Evolutionary conservation across 2,113 vertebrate genomes (phyloP).

Genomic region (Silurus glanis): DNA sequence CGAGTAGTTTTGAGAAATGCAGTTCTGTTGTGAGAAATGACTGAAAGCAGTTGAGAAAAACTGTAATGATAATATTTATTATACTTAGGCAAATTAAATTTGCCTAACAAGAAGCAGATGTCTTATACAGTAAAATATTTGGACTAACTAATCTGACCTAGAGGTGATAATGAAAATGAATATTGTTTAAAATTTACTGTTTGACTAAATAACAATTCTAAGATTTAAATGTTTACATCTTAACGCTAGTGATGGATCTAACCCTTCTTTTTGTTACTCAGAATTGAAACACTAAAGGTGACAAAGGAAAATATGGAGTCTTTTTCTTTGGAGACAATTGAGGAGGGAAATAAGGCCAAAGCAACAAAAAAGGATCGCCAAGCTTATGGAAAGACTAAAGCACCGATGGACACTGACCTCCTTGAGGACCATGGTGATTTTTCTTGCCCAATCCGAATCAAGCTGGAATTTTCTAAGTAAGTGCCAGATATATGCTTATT

Average conservation of each 20-base stretch:
- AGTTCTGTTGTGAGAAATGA: too few species aligned
- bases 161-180: neutral
- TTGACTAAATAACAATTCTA: neutral
- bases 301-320: constrained; percentile 64
- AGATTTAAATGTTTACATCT: neutral
- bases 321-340: constrained; percentile 64
- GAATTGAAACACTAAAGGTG: constrained; percentile 4
- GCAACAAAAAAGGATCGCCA: constrained; percentile 48
- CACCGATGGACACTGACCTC: constrained; percentile 83
- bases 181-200: neutral
- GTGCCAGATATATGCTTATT: constrained; percentile 37
- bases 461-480: constrained; percentile 74
- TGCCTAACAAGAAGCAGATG: neutral
- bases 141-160: neutral
- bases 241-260: neutral
- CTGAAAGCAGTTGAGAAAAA: too few species aligned
- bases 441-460: constrained; percentile 73
- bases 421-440: constrained; percentile 72
- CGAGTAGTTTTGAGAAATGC: too few species aligned
- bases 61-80: neutral
- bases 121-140: neutral
- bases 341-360: constrained; percentile 51
- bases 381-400: constrained; percentile 67
- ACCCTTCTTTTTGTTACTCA: neutral
- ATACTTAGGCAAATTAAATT: neutral